Percentiles rank a stretch among this genome's conserved stretches.
Conservation (phyloP, 2,113 vertebrate genomes). For the Halichoeres trimaculatus region DNA sequence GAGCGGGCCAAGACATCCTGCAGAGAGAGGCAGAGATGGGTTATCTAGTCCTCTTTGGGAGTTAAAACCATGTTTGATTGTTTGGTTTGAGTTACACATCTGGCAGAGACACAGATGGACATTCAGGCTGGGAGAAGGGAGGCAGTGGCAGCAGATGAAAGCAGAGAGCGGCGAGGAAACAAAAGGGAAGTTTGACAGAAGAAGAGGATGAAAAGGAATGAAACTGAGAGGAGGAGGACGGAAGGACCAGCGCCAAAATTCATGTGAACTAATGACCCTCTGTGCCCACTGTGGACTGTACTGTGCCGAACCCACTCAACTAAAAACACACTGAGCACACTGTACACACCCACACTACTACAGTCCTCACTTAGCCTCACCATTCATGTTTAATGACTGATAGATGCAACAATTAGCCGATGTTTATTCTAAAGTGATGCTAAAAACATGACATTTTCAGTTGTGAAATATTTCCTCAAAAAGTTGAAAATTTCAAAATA, state of each 20-base stretch:
- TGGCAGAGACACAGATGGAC: constrained; percentile 6
- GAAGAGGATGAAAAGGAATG: constrained; percentile 69
- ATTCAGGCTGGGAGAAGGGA: background rate
- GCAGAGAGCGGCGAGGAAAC: constrained; percentile 18
- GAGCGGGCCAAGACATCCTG: constrained; percentile 89
- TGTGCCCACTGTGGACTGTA: constrained; percentile 63
- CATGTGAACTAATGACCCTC: constrained; percentile 72
- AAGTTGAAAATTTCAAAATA: background rate
- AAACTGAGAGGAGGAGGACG: constrained; percentile 64
- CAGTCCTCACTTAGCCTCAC: constrained; percentile 9
- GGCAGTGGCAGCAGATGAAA: constrained; percentile 49
- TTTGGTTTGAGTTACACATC: background rate
- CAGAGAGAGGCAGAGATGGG: background rate
- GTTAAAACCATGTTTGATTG: background rate
- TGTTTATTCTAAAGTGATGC: background rate
- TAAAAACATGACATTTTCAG: background rate
- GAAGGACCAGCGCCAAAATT: constrained; percentile 58
- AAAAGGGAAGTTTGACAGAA: constrained; percentile 50
- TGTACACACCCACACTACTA: constrained; percentile 50
- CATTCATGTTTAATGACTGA: background rate
- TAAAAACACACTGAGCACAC: constrained; percentile 32
- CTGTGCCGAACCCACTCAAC: constrained; percentile 42
- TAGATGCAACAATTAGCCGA: background rate
- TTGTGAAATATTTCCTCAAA: background rate
- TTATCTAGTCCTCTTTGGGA: background rate